Evolutionary conservation across 2,113 vertebrate genomes (phyloP).

Genomic region (Rhinoderma darwinii): DNA sequence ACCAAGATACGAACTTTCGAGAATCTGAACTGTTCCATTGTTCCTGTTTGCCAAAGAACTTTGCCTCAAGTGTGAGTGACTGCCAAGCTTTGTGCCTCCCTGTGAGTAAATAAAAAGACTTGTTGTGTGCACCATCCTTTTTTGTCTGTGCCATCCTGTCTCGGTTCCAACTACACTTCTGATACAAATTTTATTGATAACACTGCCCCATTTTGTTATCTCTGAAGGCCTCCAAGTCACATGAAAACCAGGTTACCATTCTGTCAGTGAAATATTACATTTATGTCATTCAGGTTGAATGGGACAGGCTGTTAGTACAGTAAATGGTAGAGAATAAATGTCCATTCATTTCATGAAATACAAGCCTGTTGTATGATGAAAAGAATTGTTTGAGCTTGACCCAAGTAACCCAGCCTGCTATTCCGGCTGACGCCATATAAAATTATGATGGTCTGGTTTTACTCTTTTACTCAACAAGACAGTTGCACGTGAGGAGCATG

Average conservation of each 20-base stretch:
- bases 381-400: conserved; percentile 54
- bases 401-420: conserved; percentile 32
- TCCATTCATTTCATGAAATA: conserved; percentile 39
- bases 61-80: no score
- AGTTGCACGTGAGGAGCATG: conserved; percentile 33
- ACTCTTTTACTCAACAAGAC: conserved; percentile 50
- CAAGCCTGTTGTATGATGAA: conserved; percentile 24
- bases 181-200: neutral
- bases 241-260: neutral
- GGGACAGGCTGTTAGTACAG: conserved; percentile 17
- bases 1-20: no score
- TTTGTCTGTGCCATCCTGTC: no score
- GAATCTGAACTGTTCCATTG: no score
- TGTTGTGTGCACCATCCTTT: no score
- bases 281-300: neutral
- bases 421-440: conserved; percentile 37
- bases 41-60: no score
- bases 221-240: neutral
- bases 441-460: conserved; percentile 35
- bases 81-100: no score
- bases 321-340: conserved; percentile 38
- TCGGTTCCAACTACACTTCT: no score
- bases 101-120: no score
- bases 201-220: neutral
- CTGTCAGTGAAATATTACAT: neutral